A percentile compares a stretch with the other conserved stretches of the same genome.
Evolutionary conservation across 1,140 invertebrate species (phyloP).

Genomic region (Drosophila bifasciata): DNA sequence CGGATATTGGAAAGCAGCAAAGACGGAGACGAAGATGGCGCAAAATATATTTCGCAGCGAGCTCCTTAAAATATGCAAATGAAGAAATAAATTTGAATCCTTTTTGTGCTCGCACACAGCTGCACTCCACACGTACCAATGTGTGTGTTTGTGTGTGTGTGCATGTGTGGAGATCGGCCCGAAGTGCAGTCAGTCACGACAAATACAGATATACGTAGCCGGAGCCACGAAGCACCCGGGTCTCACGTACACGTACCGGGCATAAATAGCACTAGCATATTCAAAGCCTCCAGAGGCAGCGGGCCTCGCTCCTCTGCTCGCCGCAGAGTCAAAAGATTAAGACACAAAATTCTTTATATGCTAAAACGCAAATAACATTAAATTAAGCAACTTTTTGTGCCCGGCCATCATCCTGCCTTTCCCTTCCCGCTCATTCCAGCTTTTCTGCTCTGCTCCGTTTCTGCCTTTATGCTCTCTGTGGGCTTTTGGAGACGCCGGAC

Average conservation of each 20-base stretch:
- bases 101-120: slow-evolving; percentile 53
- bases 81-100: slow-evolving; percentile 84
- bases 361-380: slow-evolving; percentile 84
- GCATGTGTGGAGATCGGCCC: slow-evolving; percentile 7
- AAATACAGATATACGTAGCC: slow-evolving; percentile 37
- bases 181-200: slow-evolving; percentile 62
- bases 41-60: slow-evolving; percentile 71
- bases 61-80: slow-evolving; percentile 84
- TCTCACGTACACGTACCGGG: slow-evolving; percentile 76
- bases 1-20: slow-evolving; percentile 66
- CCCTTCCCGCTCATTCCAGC: too few species aligned
- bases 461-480: slow-evolving; percentile 25
- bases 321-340: slow-evolving; percentile 83
- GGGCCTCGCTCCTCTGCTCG: slow-evolving; percentile 42
- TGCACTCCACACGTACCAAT: slow-evolving; percentile 15
- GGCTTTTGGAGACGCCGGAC: slow-evolving; percentile 29
- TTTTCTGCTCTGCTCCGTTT: not conserved
- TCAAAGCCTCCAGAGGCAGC: slow-evolving; percentile 67
- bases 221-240: slow-evolving; percentile 16
- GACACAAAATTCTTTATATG: slow-evolving; percentile 84
- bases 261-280: slow-evolving; percentile 83
- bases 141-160: not conserved
- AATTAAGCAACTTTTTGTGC: slow-evolving; percentile 83
- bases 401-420: slow-evolving; percentile 2
- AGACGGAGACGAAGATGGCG: slow-evolving; percentile 59